Conservation (phyloP, 2,113 vertebrate genomes). For the Ammodytes dubius region DNA sequence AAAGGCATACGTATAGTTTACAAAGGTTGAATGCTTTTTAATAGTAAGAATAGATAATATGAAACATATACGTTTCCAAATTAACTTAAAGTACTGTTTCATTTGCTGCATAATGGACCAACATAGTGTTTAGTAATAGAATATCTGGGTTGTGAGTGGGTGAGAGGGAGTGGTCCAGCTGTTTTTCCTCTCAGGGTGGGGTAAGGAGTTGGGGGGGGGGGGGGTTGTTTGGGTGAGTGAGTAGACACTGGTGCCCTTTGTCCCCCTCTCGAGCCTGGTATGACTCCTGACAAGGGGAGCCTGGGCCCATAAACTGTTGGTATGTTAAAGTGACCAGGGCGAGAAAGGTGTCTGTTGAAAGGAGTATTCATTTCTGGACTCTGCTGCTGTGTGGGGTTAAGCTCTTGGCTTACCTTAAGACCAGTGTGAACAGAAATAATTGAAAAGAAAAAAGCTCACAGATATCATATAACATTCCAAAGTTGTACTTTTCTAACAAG, state of each 20-base stretch:
- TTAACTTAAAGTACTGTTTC: neutral
- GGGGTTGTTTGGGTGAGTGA: conserved; percentile 58
- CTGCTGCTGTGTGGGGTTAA: conserved; percentile 14
- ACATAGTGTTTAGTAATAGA: conserved; percentile 1
- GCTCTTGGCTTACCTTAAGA: conserved; percentile 12
- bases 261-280: conserved; percentile 68
- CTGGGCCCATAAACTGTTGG: conserved; percentile 58
- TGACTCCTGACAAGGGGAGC: conserved; percentile 55
- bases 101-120: neutral
- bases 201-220: conserved; percentile 24
- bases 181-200: conserved; percentile 68
- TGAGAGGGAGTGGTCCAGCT: conserved; percentile 57
- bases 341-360: conserved; percentile 38
- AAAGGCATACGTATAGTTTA: too few relatives aligned
- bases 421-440: neutral
- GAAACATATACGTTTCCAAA: neutral
- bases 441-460: conserved; percentile 3
- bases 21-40: neutral
- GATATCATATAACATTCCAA: neutral
- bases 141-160: conserved; percentile 27
- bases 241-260: conserved; percentile 82
- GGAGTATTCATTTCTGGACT: conserved; percentile 15
- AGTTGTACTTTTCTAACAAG: neutral
- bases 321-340: conserved; percentile 43
- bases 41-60: neutral